Base-by-base conservation (phyloP, 2,888 invertebrate genomes). In the Agelastica alni region DNA sequence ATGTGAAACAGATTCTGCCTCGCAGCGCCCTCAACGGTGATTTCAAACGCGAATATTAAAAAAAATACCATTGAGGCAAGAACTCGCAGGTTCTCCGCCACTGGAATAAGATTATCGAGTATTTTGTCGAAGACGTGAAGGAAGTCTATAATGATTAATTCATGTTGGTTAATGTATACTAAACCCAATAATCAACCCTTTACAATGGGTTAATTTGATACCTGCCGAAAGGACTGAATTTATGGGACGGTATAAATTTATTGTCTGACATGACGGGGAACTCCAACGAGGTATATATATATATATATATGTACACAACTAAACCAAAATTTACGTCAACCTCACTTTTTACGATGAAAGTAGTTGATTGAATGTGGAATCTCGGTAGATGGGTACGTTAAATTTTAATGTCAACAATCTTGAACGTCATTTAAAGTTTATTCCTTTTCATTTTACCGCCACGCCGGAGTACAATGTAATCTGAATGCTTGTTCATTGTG, bases 101-200 rank as follows among this genome's bases (percentile, higher is more conserved):
- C 20, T 20, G 37, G 20, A 12, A 20, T 4, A 12, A 46, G 51
- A 56, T 56, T 47, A 56, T 30, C 28, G 37, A 22, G 32, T 39
- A 48, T 48, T 53, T 46, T 49, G 28, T 41, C 36, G 51, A 46
- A 53, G 44, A 46, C 41, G 44, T 44, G 14, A 39, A 39, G 42
- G 49, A 53, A 54, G 54, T 59, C 51, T 45, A 47, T 59, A 41
- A 57, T 59, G 57, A 59, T 59, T 59, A 59, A 59, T 59, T 56
- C 54, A 43, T 53, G 59, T 57, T 57, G 45, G 57, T 59, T 57
- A 55, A 57, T 56, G 59, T 59, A 55, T 48, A 34, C 53, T 59
- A 36, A 57, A 59, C 56, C 41, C 54, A 54, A 59, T 59, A 57
- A 57, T 54, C 54, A 57, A 57, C 53, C 59, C 47, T 52, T 53